A percentile compares a stretch with the other conserved stretches of the same genome.
These are phyloP conservation scores for Drosophila kikkawai DNA, from an alignment of 1,140 invertebrate genomes.

Conservation along the genomic window DNA sequence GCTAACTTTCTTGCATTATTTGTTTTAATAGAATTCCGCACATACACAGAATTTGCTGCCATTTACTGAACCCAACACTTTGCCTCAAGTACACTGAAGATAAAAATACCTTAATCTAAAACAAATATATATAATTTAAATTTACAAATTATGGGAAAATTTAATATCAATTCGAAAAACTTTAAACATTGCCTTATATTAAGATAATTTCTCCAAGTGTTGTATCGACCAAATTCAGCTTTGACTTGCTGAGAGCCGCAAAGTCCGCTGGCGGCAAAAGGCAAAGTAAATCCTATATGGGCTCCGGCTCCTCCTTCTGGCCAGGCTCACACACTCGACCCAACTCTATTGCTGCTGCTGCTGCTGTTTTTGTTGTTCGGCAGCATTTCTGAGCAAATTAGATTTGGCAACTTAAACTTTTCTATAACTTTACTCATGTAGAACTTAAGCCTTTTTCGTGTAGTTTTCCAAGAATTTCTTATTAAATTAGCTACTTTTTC, in stretches of 20 bases:
- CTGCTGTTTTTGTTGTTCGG: slow-evolving; percentile 50
- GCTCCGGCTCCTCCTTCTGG: slow-evolving; percentile 17
- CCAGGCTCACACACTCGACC: slow-evolving; percentile 28
- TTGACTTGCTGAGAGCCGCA: slow-evolving; percentile 47
- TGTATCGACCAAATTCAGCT: slow-evolving; percentile 25
- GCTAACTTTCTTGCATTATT: slow-evolving; percentile 65
- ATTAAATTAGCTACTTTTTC: slow-evolving; percentile 77
- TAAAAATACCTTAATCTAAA: too few relatives aligned
- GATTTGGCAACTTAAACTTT: slow-evolving; percentile 75
- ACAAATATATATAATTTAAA: too few relatives aligned
- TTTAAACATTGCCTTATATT: too few relatives aligned
- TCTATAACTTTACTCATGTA: slow-evolving; percentile 78
- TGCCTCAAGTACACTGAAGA: neutral
- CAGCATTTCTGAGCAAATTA: slow-evolving; percentile 71
- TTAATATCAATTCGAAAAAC: too few relatives aligned
- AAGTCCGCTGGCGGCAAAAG: slow-evolving; percentile 53
- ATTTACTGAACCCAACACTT: slow-evolving; percentile 23
- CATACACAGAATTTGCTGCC: slow-evolving; percentile 43
- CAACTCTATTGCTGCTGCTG: slow-evolving; percentile 6
- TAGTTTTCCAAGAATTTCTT: slow-evolving; percentile 73
- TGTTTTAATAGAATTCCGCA: slow-evolving; percentile 63
- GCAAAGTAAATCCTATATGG: slow-evolving; percentile 54
- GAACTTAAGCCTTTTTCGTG: slow-evolving; percentile 77
- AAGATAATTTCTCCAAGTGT: slow-evolving; percentile 4
- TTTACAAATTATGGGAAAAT: too few relatives aligned